Evolutionary conservation across 2,797 vertebrate genomes (phyloP).

Genomic region (Macroramphosus scolopax): DNA sequence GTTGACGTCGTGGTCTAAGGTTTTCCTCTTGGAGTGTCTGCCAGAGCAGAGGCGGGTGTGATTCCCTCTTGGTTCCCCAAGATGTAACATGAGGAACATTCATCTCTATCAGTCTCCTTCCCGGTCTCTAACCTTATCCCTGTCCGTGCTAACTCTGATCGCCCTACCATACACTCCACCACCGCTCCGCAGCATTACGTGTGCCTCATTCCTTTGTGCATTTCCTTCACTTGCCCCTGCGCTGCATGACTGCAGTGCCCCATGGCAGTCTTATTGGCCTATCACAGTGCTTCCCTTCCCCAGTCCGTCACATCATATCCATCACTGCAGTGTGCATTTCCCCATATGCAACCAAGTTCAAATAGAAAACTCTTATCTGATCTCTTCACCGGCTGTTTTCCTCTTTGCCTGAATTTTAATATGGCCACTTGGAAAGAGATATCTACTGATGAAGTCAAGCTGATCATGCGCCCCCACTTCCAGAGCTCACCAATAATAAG

Average conservation of each 20-base stretch:
- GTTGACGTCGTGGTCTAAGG: slow-evolving; percentile 88
- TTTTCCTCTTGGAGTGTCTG: slow-evolving; percentile 88
- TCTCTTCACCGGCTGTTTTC: slow-evolving; percentile 62
- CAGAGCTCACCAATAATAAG: slow-evolving; percentile 57
- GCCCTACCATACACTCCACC: slow-evolving; percentile 57
- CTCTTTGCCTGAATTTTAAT: slow-evolving; percentile 55
- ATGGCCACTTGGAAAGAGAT: slow-evolving; percentile 63
- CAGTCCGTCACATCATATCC: slow-evolving; percentile 30
- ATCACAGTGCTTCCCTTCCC: slow-evolving; percentile 9
- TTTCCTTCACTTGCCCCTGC: slow-evolving; percentile 27
- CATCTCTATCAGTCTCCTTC: slow-evolving; percentile 66
- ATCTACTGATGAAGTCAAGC: slow-evolving; percentile 64
- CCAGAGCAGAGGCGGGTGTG: slow-evolving; percentile 83
- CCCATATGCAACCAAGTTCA: slow-evolving; percentile 58
- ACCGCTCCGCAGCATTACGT: slow-evolving; percentile 22
- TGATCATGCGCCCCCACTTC: slow-evolving; percentile 54
- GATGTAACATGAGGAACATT: slow-evolving; percentile 87
- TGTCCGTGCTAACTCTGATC: slow-evolving; percentile 38
- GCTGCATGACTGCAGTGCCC: slow-evolving; percentile 4
- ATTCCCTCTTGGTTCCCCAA: slow-evolving; percentile 84
- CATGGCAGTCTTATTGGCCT: slow-evolving; percentile 6
- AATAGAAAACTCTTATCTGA: slow-evolving; percentile 63
- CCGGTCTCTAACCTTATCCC: slow-evolving; percentile 57
- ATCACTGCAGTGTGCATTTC: slow-evolving; percentile 36
- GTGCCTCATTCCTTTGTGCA: slow-evolving; percentile 17